Conservation (phyloP, 2,888 invertebrate species). For the Sympetrum striolatum region DNA sequence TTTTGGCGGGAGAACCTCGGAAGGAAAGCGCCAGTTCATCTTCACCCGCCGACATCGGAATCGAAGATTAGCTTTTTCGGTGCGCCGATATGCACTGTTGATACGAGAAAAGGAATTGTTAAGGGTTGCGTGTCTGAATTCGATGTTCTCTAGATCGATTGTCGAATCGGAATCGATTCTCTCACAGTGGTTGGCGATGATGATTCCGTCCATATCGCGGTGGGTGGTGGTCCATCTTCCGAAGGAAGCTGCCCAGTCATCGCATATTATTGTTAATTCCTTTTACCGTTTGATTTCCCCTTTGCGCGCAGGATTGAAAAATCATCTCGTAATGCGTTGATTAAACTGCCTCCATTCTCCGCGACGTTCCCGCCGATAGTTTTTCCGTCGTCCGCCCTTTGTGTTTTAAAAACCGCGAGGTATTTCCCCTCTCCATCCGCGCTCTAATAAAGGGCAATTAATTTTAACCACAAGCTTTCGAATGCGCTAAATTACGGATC, state of each 20-base stretch:
- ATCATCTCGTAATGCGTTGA: background rate
- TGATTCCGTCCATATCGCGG: background rate
- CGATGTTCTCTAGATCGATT: background rate
- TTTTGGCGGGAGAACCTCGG: background rate
- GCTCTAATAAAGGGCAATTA: background rate
- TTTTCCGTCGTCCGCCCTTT: background rate
- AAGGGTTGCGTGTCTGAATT: background rate
- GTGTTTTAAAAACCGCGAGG: too few species aligned
- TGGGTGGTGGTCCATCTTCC: background rate
- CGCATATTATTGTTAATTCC: background rate
- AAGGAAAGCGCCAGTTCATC: conserved; percentile 3
- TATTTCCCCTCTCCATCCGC: background rate
- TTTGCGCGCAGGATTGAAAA: background rate
- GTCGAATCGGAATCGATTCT: background rate
- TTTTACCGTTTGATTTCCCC: background rate
- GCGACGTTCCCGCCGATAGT: background rate
- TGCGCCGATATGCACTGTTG: background rate
- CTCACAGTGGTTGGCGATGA: background rate
- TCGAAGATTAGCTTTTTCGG: background rate
- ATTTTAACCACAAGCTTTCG: background rate
- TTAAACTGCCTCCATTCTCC: background rate
- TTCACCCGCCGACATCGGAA: background rate
- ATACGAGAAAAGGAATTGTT: background rate
- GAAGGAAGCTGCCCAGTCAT: background rate
- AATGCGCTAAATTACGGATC: background rate